Conservation (phyloP, 2,113 vertebrate genomes). For the Condylura cristata region DNA sequence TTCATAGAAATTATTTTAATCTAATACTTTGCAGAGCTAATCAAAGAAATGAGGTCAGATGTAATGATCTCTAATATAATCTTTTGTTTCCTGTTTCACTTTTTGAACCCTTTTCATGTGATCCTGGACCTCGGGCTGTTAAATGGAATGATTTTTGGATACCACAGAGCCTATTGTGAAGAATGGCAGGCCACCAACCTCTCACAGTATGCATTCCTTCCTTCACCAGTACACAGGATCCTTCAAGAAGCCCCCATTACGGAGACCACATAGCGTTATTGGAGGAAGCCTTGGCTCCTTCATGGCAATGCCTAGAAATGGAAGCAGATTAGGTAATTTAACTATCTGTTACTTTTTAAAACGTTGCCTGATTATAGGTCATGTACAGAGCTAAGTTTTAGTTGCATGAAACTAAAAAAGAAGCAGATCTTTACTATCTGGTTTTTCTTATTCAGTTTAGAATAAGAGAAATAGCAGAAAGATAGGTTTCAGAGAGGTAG, state of each 20-base stretch:
- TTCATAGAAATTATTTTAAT: conserved; percentile 48
- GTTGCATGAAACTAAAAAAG: neutral
- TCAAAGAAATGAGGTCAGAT: conserved; percentile 68
- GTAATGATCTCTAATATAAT: conserved; percentile 73
- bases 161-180: conserved; percentile 92
- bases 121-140: conserved; percentile 83
- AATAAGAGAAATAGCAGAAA: neutral
- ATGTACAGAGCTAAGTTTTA: neutral
- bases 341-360: conserved; percentile 26
- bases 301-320: conserved; percentile 96
- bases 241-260: conserved; percentile 95
- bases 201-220: conserved; percentile 98
- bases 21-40: conserved; percentile 41
- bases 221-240: conserved; percentile 97
- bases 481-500: neutral
- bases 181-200: conserved; percentile 94
- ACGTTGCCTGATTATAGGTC: conserved; percentile 29
- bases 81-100: conserved; percentile 63
- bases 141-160: conserved; percentile 82
- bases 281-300: conserved; percentile 96
- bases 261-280: conserved; percentile 96
- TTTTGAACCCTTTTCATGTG: conserved; percentile 72
- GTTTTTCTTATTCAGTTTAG: conserved; percentile 24
- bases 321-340: conserved; percentile 94
- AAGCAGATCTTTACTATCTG: neutral